Evolutionary conservation across 2,797 vertebrate genomes (phyloP).

Genomic region (Bucorvus abyssinicus): DNA sequence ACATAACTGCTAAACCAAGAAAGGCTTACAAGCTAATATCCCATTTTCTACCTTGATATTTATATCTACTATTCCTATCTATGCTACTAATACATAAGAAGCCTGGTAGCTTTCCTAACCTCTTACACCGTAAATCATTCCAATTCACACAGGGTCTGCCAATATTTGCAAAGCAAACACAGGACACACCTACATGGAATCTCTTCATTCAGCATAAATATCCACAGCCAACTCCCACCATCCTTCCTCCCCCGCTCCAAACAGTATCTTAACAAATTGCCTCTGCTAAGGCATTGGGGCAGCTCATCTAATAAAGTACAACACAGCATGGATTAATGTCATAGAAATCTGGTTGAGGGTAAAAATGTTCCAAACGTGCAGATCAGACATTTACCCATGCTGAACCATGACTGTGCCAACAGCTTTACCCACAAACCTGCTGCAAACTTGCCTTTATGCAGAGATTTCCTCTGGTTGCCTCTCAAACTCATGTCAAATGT

Average conservation of each 20-base stretch:
- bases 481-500: background rate
- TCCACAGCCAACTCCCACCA: background rate
- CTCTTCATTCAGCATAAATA: background rate
- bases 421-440: background rate
- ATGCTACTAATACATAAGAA: background rate
- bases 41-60: background rate
- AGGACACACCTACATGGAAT: background rate
- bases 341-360: background rate
- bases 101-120: background rate
- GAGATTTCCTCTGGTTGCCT: background rate
- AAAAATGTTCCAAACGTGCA: background rate
- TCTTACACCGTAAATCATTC: background rate
- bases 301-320: background rate
- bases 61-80: background rate
- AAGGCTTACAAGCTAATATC: background rate
- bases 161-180: background rate
- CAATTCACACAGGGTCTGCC: background rate
- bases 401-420: background rate
- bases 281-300: background rate
- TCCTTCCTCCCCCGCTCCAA: too few relatives aligned
- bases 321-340: background rate
- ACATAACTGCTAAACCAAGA: background rate
- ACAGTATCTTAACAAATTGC: background rate
- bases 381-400: background rate
- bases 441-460: background rate